Percentiles rank a stretch among this genome's conserved stretches.
Evolutionary conservation across 2,113 vertebrate genomes (phyloP).

Genomic region (Gobio gobio): DNA sequence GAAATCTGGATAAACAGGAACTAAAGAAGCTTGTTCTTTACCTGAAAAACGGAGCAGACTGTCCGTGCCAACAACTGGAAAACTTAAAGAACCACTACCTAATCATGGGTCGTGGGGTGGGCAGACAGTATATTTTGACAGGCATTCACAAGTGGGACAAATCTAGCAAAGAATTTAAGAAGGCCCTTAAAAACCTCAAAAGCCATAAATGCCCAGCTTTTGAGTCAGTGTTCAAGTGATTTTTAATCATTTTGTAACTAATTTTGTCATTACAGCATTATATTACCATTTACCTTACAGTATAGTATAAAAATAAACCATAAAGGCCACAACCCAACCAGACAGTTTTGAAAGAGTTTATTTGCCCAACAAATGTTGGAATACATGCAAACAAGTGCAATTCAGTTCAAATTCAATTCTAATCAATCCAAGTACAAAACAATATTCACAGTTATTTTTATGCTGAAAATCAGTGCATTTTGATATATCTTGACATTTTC

Average conservation of each 20-base stretch:
- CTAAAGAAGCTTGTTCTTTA: constrained; percentile 88
- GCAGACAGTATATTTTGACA: constrained; percentile 89
- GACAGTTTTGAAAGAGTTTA: background rate
- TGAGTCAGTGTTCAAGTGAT: constrained; percentile 87
- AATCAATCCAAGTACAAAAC: background rate
- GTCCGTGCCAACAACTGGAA: constrained; percentile 94
- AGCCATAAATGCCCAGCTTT: constrained; percentile 86
- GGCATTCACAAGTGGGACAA: constrained; percentile 99
- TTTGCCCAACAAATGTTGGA: constrained; percentile 21
- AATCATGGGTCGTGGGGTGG: constrained; percentile 94
- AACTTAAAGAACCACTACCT: constrained; percentile 85
- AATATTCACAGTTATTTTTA: background rate
- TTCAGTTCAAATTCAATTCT: background rate
- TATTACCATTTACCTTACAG: constrained; percentile 14
- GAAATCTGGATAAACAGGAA: constrained; percentile 87
- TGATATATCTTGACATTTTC: background rate
- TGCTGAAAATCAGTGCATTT: background rate
- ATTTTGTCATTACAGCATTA: background rate
- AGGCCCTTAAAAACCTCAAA: constrained; percentile 91
- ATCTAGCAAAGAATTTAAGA: constrained; percentile 91
- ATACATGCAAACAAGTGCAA: background rate
- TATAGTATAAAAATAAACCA: background rate
- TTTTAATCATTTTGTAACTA: background rate
- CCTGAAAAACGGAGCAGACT: constrained; percentile 92
- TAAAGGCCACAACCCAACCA: background rate